Evolutionary conservation across 1,140 invertebrate genomes (phyloP).

Genomic region (Limonius californicus): DNA sequence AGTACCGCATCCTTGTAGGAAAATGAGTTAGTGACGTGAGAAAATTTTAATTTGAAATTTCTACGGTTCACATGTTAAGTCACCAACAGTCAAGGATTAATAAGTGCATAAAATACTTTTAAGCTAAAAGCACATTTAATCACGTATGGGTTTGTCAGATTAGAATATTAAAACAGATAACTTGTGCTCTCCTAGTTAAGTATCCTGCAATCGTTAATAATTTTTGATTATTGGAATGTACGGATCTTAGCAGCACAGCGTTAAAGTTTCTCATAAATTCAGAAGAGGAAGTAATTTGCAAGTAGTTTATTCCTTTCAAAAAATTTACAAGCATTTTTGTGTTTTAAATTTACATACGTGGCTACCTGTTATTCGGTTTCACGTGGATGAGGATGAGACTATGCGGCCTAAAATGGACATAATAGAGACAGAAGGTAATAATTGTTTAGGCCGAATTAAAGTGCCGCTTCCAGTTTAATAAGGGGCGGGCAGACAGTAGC

Average conservation of each 20-base stretch:
- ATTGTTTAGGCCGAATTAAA: constrained; percentile 47
- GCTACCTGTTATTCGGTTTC: constrained; percentile 6
- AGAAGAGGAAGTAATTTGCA: constrained; percentile 25
- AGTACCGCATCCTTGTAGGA: too few relatives aligned
- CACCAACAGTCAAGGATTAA: too few relatives aligned
- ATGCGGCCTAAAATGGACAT: not conserved
- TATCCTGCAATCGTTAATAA: too few relatives aligned
- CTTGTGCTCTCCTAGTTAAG: too few relatives aligned
- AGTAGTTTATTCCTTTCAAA: constrained; percentile 18
- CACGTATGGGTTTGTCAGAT: too few relatives aligned
- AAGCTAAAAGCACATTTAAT: too few relatives aligned
- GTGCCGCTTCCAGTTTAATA: constrained; percentile 45
- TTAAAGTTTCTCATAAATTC: constrained; percentile 4
- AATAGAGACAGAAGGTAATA: constrained; percentile 34
- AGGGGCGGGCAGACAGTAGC: constrained; percentile 46
- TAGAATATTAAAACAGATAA: too few relatives aligned
- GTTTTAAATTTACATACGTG: constrained; percentile 22
- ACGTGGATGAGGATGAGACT: not conserved
- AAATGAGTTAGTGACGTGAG: too few relatives aligned
- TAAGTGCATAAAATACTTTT: too few relatives aligned
- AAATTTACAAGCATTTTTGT: constrained; percentile 24
- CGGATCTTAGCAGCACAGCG: not conserved
- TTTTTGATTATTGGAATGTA: too few relatives aligned
- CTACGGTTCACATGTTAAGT: too few relatives aligned
- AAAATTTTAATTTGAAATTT: too few relatives aligned